These are phyloP conservation scores for Pipistrellus nathusii DNA, from an alignment of 2,797 vertebrate genomes.

Conservation along the genomic window DNA sequence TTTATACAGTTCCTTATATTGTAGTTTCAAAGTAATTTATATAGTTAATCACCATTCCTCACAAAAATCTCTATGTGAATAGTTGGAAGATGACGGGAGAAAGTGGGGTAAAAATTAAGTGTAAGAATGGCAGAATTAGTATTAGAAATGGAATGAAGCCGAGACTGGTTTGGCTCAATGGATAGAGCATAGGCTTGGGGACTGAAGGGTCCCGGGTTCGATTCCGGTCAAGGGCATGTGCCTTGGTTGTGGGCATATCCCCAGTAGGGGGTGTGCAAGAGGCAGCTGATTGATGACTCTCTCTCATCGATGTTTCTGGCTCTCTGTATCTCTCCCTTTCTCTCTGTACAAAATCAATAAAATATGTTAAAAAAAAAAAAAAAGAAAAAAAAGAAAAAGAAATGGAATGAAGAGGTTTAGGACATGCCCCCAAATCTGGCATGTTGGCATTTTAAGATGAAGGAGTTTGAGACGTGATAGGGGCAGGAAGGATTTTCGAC, in stretches of 20 bases:
- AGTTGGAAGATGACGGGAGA: neutral
- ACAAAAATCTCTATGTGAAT: neutral
- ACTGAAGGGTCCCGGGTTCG: no score
- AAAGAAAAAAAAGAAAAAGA: neutral
- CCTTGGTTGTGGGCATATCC: no score
- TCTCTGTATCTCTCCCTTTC: no score
- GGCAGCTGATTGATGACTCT: no score
- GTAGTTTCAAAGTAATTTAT: conserved; percentile 40
- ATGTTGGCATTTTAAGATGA: neutral
- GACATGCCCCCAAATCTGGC: neutral
- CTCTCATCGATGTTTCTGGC: no score
- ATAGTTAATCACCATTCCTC: neutral
- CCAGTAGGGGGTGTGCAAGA: no score
- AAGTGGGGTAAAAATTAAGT: neutral
- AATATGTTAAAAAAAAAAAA: no score
- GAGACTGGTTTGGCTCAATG: no score
- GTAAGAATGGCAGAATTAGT: neutral
- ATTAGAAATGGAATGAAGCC: neutral
- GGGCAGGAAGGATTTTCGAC: neutral
- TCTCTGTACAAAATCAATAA: no score
- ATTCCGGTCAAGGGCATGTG: no score
- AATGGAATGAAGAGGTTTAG: neutral
- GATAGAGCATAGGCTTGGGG: no score
- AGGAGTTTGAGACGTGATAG: neutral
- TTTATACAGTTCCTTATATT: neutral